These are phyloP conservation scores for Andrena flavipes DNA, from an alignment of 2,888 invertebrate species.

Conservation along the genomic window DNA sequence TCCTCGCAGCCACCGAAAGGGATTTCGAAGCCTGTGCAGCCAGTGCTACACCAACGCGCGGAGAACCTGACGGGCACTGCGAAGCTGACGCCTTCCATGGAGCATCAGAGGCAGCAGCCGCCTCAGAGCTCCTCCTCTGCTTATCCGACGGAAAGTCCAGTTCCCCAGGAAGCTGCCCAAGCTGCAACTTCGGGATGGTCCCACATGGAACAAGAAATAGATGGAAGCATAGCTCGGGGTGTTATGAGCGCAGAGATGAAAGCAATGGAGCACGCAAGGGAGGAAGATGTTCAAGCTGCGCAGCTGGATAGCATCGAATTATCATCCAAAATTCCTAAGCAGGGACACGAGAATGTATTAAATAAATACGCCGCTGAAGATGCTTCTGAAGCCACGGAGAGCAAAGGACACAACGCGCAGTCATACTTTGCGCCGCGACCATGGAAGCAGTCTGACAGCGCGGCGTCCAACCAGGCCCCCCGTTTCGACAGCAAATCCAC, in stretches of 20 bases:
- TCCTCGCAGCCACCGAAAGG: slow-evolving; percentile 15
- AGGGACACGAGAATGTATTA: too few species aligned
- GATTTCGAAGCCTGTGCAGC: not conserved
- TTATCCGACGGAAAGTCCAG: too few species aligned
- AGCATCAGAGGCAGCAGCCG: too few species aligned
- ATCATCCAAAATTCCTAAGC: too few species aligned
- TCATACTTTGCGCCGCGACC: not conserved
- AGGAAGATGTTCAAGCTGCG: too few species aligned
- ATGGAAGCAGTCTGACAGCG: not conserved
- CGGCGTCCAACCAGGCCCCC: not conserved
- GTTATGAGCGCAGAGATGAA: not conserved
- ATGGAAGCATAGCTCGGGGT: not conserved
- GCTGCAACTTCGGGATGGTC: too few species aligned
- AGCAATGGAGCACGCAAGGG: not conserved
- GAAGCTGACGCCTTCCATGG: not conserved
- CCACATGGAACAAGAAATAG: not conserved
- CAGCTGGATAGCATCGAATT: too few species aligned
- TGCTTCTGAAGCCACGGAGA: not conserved
- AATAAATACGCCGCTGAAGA: not conserved
- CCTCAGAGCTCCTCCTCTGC: too few species aligned
- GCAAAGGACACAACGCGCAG: not conserved
- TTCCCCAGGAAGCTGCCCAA: not conserved
- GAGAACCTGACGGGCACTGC: too few species aligned
- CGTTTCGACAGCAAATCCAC: not conserved
- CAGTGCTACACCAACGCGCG: not conserved